Evolutionary conservation across 2,113 vertebrate genomes (phyloP).

Genomic region (Sinocyclocheilus anshuiensis): DNA sequence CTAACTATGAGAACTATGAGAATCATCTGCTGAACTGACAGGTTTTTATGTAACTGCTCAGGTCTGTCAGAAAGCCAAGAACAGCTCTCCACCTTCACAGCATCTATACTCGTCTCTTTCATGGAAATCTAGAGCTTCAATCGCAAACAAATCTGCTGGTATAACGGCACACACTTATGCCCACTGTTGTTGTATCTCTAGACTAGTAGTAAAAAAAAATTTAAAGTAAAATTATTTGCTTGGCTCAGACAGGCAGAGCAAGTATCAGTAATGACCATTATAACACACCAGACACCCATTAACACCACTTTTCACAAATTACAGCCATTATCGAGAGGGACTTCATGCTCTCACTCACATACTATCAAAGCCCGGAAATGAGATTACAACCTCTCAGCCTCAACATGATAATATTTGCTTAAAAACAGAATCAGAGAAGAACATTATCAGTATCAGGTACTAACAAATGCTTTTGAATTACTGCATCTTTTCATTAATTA

Average conservation of each 20-base stretch:
- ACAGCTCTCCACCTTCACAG: constrained; percentile 3
- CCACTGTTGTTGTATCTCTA: background rate
- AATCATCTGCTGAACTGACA: constrained; percentile 10
- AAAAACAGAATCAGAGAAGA: too few relatives aligned
- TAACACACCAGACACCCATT: background rate
- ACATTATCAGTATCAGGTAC: background rate
- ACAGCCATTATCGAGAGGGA: background rate
- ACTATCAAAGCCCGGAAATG: background rate
- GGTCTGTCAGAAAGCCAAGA: constrained; percentile 1
- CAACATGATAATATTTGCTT: background rate
- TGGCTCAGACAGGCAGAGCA: background rate
- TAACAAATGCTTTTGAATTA: background rate
- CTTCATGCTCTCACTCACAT: background rate
- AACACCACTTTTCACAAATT: constrained; percentile 32
- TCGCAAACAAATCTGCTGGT: background rate
- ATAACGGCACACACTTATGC: background rate
- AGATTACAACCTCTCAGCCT: background rate
- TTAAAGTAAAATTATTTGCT: background rate
- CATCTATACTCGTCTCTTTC: background rate
- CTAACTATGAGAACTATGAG: too few relatives aligned
- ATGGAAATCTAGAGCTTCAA: background rate
- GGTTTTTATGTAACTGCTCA: background rate
- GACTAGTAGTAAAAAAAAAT: too few relatives aligned
- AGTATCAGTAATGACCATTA: constrained; percentile 1
- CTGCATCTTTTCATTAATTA: background rate